Base-by-base conservation (phyloP, 2,113 vertebrate genomes). In the Onychostruthus taczanowskii region DNA sequence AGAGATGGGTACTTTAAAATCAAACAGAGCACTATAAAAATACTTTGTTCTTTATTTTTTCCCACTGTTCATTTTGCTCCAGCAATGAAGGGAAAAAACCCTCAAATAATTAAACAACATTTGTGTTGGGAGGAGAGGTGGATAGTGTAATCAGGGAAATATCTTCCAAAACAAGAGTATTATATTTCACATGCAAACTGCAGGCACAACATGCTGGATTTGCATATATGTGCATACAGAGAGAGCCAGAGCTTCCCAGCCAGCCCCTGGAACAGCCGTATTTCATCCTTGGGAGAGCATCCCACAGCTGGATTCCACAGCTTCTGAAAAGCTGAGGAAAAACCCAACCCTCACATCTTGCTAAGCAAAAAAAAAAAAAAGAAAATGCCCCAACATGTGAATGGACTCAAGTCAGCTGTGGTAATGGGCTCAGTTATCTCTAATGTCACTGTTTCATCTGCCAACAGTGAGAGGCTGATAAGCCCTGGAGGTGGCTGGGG, bases 31-130 rank as follows among this genome's bases (percentile, higher is more conserved):
- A 7, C 88, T 69, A 81, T 26, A 85, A 90, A 96, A 91, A 93
- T 77, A 89, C 86, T 96, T 84, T 62, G 16, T 95, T 93, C 87
- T 80, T 63, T 74, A 33, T 93, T 95, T 95, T 84, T 80, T 59
- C 76, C 79, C 39, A 19, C 78, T 50, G 59, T 88, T 91, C 72
- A 70, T 63, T 90, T 79, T 16, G 30, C 64, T 94, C 30, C 56
- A 35, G 22, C 64, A 72, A 62, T 11, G 50, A 53, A 53, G 53
- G 44, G 6, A 12, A 75, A 85, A 61, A 12, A 5, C 7, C 5
- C 31, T 77, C 68, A 72, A 91, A 91, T 64, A 84, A 89, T 30
- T 66, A 84, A 68, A 88, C 80, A 88, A 30, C 47, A 64, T 68
- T 92, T 63, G 11, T 64, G 75, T 23, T 90, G 2, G 6, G 83